These are phyloP conservation scores for Lerista edwardsae DNA, from an alignment of 2,797 vertebrate genomes.

Conservation along the genomic window DNA sequence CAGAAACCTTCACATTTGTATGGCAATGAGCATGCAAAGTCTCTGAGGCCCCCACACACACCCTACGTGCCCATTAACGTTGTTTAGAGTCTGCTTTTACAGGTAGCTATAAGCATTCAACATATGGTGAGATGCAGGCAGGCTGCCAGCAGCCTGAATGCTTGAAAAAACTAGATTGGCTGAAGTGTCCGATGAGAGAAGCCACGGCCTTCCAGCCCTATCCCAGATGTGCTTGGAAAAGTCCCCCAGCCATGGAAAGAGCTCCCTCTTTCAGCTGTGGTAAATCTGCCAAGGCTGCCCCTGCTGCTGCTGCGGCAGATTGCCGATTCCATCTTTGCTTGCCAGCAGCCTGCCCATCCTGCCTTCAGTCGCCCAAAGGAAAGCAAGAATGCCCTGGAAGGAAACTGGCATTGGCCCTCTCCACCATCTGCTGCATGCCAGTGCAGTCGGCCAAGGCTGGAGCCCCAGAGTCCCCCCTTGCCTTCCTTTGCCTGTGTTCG, in stretches of 20 bases:
- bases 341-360: slow-evolving; percentile 33
- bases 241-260: no score
- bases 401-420: slow-evolving; percentile 74
- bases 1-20: no score
- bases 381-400: slow-evolving; percentile 74
- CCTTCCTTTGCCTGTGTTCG: no score
- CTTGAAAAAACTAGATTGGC: no score
- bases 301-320: fast-evolving
- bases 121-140: no score
- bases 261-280: not conserved
- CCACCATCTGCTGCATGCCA: slow-evolving; percentile 70
- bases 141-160: no score
- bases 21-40: no score
- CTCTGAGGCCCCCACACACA: no score
- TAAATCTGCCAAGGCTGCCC: not conserved
- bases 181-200: no score
- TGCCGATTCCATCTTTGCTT: not conserved
- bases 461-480: slow-evolving; percentile 23
- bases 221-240: not conserved
- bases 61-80: no score
- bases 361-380: slow-evolving; percentile 63
- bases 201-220: not conserved
- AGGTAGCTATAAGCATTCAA: no score
- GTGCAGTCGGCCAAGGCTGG: slow-evolving; percentile 63
- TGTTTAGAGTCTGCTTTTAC: no score